These are phyloP conservation scores for Plectus sambesii DNA, from an alignment of 1,140 invertebrate species.

Conservation along the genomic window DNA sequence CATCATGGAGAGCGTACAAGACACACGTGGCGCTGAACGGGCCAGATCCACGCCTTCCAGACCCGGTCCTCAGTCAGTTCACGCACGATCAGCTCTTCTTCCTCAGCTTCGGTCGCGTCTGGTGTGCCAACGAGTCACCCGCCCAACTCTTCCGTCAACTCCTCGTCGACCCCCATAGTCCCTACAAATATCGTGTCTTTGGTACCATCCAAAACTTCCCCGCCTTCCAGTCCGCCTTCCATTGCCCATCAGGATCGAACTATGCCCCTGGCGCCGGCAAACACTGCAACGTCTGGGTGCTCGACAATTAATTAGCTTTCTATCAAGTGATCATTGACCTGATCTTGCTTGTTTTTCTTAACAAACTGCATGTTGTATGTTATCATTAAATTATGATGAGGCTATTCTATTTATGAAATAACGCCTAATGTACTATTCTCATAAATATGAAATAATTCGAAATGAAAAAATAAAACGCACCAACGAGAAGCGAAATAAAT, in stretches of 20 bases:
- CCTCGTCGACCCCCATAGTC: slow-evolving; percentile 31
- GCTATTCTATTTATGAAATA: no score
- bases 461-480: no score
- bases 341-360: no score
- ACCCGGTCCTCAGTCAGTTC: slow-evolving; percentile 24
- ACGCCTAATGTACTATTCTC: no score
- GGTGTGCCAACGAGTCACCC: slow-evolving; percentile 20
- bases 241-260: slow-evolving; percentile 27
- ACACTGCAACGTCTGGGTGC: slow-evolving; percentile 38
- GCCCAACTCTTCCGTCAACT: slow-evolving; percentile 15
- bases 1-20: slow-evolving; percentile 32
- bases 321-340: no score
- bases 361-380: no score
- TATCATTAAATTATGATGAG: no score
- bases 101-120: slow-evolving; percentile 34
- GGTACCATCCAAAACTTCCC: slow-evolving; percentile 38
- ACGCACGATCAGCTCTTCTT: slow-evolving; percentile 38
- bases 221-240: slow-evolving; percentile 38
- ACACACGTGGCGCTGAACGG: slow-evolving; percentile 28
- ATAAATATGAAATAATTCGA: no score
- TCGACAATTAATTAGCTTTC: no score
- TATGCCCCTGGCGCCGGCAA: slow-evolving; percentile 30
- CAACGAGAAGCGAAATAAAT: no score
- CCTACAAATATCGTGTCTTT: slow-evolving; percentile 23
- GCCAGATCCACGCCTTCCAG: slow-evolving; percentile 34